Base-by-base conservation (phyloP, 2,797 vertebrate species). In the Arnoldichthys spilopterus region DNA sequence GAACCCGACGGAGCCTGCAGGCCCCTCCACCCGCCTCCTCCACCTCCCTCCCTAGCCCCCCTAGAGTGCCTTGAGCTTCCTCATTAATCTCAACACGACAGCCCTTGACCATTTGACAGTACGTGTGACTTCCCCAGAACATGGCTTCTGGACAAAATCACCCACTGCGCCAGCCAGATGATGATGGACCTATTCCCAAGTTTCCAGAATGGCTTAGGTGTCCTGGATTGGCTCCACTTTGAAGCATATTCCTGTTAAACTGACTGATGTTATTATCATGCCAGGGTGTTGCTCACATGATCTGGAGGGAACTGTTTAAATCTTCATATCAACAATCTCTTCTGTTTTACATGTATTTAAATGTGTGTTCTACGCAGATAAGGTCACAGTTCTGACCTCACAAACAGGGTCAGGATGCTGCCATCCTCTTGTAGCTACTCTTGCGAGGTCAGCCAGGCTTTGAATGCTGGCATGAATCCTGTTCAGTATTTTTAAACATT, bases 71-170 rank as follows among this genome's bases (percentile, higher is more conserved):
- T 91, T 91, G 90, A 91, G 90, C 90, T 92, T 92, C 90, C 92
- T 95, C 93, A 93, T 95, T 94, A 94, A 92, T 92, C 93, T 93
- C 89, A 82, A 89, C 91, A 94, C 91, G 92, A 92, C 88, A 94
- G 93, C 91, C 85, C 90, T 92, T 91, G 91, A 93, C 90, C 90
- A 86, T 91, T 91, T 91, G 91, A 93, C 91, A 92, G 91, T 76
- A 73, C 62, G 74, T 73, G 80, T 81, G 71, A 87, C 84, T 87
- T 80, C 81, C 28, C 58, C 73, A 22, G 78, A 91, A 90, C 89
- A 90, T 90, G 89, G 86, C 90, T 92, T 88, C 91, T 81, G 88
- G 92, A 92, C 90, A 91, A 92, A 92, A 91, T 92, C 90, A 91
- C 88, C 78, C 89, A 90, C 89, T 89, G 89, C 58, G 70, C 88